A percentile compares a stretch with the other conserved stretches of the same genome.
Evolutionary conservation across 2,888 invertebrate genomes (phyloP).

Genomic region (Ptilodon capucinus): DNA sequence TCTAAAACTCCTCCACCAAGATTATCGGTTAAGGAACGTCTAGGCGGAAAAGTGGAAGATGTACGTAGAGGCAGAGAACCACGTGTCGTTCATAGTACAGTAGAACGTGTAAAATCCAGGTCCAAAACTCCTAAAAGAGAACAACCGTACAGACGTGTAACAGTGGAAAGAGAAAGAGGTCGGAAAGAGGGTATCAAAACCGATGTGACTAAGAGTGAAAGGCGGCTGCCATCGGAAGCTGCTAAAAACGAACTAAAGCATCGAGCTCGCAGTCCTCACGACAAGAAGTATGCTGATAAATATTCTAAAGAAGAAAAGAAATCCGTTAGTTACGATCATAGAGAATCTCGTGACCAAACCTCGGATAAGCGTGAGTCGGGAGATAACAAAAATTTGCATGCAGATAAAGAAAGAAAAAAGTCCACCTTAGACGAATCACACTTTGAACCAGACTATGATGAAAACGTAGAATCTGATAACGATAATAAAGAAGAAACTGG

Average conservation of each 20-base stretch:
- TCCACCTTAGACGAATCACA: slow-evolving; percentile 87
- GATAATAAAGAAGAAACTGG: slow-evolving; percentile 82
- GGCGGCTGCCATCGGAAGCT: slow-evolving; percentile 48
- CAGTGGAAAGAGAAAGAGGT: slow-evolving; percentile 73
- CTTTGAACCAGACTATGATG: slow-evolving; percentile 90
- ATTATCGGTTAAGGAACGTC: slow-evolving; percentile 89
- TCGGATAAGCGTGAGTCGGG: slow-evolving; percentile 46
- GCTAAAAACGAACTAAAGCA: slow-evolving; percentile 49
- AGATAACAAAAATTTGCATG: slow-evolving; percentile 29
- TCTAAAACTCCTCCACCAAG: slow-evolving; percentile 83
- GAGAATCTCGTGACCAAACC: slow-evolving; percentile 24
- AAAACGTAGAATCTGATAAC: slow-evolving; percentile 82
- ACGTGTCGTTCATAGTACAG: slow-evolving; percentile 77
- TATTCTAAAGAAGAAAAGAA: slow-evolving; percentile 52
- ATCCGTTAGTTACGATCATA: slow-evolving; percentile 20
- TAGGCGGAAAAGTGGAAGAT: slow-evolving; percentile 89
- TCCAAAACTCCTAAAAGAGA: slow-evolving; percentile 78
- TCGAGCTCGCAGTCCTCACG: slow-evolving; percentile 45
- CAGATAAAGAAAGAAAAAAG: slow-evolving; percentile 83
- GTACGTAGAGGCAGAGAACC: slow-evolving; percentile 78
- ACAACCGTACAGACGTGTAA: slow-evolving; percentile 74
- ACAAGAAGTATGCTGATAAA: slow-evolving; percentile 54
- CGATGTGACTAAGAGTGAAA: slow-evolving; percentile 53
- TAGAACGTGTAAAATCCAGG: slow-evolving; percentile 79
- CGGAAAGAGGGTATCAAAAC: slow-evolving; percentile 56